phyloP scores from a whole-genome alignment of 2,797 vertebrate genomes.

The Ceryle rudis region DNA sequence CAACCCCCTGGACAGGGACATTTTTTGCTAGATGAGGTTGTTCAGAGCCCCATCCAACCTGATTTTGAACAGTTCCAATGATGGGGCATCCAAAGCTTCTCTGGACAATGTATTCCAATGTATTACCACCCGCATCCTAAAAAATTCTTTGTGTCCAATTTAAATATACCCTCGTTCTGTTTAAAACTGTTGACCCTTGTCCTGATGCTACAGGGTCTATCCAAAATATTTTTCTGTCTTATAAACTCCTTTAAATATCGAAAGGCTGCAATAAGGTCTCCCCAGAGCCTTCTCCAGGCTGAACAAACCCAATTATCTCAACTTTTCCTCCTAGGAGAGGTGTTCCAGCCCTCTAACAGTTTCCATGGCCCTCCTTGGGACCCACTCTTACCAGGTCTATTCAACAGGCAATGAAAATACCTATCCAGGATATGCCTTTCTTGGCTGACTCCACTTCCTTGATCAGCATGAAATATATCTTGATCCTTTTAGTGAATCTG shows the following conservation, averaged over 20 bases:
- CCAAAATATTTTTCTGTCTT: background rate
- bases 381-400: background rate
- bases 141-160: background rate
- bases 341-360: background rate
- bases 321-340: background rate
- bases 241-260: background rate
- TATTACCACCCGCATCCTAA: background rate
- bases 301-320: background rate
- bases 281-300: background rate
- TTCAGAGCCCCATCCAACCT: background rate
- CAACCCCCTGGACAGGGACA: background rate
- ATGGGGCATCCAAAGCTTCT: background rate
- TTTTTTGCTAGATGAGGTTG: constrained; percentile 33
- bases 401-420: background rate
- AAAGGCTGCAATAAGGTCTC: background rate
- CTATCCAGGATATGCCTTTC: background rate
- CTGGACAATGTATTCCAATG: background rate
- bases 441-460: background rate
- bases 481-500: background rate
- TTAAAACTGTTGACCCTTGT: background rate
- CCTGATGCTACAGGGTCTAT: background rate
- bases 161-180: background rate
- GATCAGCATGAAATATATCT: background rate
- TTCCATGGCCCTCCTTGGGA: background rate
- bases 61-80: background rate